Evolutionary conservation across 1,140 invertebrate species (phyloP), one percentile per base, ranked within the genome.

Genomic region (Pachypsylla venusta): DNA sequence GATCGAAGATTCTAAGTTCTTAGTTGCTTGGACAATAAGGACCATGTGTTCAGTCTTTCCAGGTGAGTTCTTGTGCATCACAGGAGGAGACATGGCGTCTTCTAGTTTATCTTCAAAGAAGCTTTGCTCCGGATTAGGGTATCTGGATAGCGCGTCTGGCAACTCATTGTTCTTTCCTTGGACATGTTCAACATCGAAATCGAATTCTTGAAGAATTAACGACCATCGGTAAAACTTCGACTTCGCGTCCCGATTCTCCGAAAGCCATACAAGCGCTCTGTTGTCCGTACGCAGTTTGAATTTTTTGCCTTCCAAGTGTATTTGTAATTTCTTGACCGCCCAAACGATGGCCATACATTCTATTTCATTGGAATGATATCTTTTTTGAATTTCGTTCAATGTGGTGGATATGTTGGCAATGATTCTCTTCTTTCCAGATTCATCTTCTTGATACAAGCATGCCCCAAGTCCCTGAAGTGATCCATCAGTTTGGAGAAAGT

Each of bases 191-290:
- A 67, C 58, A 7, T 54, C 22, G 55, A 60, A 61, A 28, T 69
- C 59, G 62, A 66, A 74, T 1, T 63, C 63, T 62, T 68, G 66
- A 2, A 75, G 59, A 35, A 60, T 26, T 13, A 72, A 20, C 5
- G 61, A 30, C 16, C 59, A 66, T 30, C 72, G 59, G 0, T 70
- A 67, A 14, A 77, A 57, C 53, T 73, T 56, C 54, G 68, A 70
- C 0, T 61, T 65, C 1, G 67, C 65, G 53, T 74, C 70, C 61
- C 70, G 71, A 1, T 73, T 63, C 1, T 67, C 67, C 19, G 68
- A 62, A 3, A 79, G 63, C 70, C 72, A 79, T 22, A 61, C 59
- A 1, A 78, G 66, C 63, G 59, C 77, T 74, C 59, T 63, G 39
- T 74, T 70, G 56, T 75, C 72, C 1, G 71, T 73, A 24, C 67